A percentile compares a stretch with the other conserved stretches of the same genome.
These are phyloP conservation scores for Gymnoscopelus braueri DNA, from an alignment of 2,797 vertebrate species.

Conservation along the genomic window DNA sequence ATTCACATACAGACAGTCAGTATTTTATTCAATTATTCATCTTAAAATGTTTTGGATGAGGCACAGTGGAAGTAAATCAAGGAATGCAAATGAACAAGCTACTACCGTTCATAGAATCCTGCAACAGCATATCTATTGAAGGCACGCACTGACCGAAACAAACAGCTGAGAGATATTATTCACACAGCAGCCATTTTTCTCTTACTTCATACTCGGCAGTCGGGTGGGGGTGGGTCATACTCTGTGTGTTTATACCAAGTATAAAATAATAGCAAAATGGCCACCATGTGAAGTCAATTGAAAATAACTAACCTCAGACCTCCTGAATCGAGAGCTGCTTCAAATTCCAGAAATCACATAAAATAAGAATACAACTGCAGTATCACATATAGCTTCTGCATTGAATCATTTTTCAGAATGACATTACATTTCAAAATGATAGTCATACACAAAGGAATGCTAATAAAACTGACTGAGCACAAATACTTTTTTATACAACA, in stretches of 20 bases:
- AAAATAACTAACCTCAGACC: conserved; percentile 28
- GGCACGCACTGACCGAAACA: conserved; percentile 59
- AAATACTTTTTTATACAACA: background rate
- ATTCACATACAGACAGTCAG: conserved; percentile 18
- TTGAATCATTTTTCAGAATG: background rate
- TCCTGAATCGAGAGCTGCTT: too few relatives aligned
- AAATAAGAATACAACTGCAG: conserved; percentile 31
- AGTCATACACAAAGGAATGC: background rate
- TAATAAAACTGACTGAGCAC: background rate
- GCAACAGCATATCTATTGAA: conserved; percentile 36
- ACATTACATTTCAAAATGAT: background rate
- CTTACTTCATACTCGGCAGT: too few relatives aligned
- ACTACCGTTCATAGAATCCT: conserved; percentile 11
- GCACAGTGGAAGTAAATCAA: conserved; percentile 14
- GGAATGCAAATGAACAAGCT: conserved; percentile 6
- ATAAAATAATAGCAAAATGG: too few relatives aligned
- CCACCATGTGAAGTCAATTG: conserved; percentile 1
- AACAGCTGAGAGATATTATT: conserved; percentile 8
- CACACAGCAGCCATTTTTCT: background rate
- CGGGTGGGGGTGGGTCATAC: too few relatives aligned
- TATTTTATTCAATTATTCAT: conserved; percentile 6
- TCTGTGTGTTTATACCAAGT: too few relatives aligned
- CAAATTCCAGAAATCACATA: conserved; percentile 31
- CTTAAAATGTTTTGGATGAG: background rate
- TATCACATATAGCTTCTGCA: conserved; percentile 8